Evolutionary conservation across 2,888 invertebrate genomes (phyloP).

Genomic region (Stenurella melanura): DNA sequence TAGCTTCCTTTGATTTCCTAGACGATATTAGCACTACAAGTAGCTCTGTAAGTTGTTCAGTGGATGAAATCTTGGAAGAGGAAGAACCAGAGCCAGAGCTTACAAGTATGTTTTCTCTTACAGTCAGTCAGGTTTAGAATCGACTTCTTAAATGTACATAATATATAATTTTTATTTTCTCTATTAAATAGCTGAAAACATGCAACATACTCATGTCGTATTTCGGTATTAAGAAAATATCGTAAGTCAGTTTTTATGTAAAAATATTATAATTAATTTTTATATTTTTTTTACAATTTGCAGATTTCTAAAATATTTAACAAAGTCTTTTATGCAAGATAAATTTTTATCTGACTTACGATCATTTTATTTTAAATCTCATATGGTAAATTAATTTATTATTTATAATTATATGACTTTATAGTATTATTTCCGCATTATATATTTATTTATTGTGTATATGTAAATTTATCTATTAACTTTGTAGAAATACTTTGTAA

Average conservation of each 20-base stretch:
- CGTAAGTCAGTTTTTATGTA: constrained; percentile 8
- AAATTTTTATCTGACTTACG: constrained; percentile 15
- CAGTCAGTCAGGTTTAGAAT: constrained; percentile 59
- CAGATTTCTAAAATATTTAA: not conserved
- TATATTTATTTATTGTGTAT: constrained; percentile 57
- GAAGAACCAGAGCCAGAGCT: constrained; percentile 31
- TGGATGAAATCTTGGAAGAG: constrained; percentile 61
- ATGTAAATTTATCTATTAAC: constrained; percentile 60
- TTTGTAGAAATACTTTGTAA: constrained; percentile 56
- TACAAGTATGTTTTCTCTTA: constrained; percentile 42
- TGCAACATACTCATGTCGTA: constrained; percentile 28
- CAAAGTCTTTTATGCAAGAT: not conserved
- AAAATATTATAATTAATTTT: constrained; percentile 13
- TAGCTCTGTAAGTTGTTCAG: constrained; percentile 64
- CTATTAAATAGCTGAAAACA: constrained; percentile 33
- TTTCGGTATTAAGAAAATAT: constrained; percentile 23
- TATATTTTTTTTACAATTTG: constrained; percentile 28
- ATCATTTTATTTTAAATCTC: constrained; percentile 24
- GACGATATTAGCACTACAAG: constrained; percentile 76
- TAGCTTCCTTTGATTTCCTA: constrained; percentile 87
- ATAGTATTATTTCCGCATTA: constrained; percentile 52
- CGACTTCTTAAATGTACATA: constrained; percentile 18
- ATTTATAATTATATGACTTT: constrained; percentile 34
- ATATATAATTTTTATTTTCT: not conserved
- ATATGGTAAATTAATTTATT: constrained; percentile 28